Conservation (phyloP, 2,113 vertebrate species). For the Dryoscopus gambensis region DNA sequence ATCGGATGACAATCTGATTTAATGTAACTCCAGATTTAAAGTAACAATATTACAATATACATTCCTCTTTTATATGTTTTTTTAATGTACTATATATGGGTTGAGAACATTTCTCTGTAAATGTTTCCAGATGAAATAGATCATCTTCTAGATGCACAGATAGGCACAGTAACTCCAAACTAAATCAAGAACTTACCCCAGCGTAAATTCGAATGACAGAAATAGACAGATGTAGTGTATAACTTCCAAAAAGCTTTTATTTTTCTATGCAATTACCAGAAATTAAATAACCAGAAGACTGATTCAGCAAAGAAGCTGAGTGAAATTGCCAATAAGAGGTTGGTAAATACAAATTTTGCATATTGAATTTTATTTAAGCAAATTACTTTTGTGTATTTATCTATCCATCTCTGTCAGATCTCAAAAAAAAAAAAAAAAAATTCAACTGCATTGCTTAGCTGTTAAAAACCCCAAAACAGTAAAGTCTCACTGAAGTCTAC, state of each 20-base stretch:
- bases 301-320: background rate
- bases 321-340: background rate
- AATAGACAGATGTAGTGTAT: background rate
- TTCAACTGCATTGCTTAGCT: background rate
- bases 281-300: constrained; percentile 34
- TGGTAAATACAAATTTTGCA: constrained; percentile 17
- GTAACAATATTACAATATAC: constrained; percentile 32
- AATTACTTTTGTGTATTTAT: background rate
- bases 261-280: constrained; percentile 27
- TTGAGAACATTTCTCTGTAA: constrained; percentile 50
- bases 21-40: constrained; percentile 43
- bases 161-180: constrained; percentile 50
- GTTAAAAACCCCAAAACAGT: background rate
- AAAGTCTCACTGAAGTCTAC: background rate
- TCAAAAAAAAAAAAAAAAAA: background rate
- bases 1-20: constrained; percentile 53
- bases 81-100: constrained; percentile 29
- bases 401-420: background rate
- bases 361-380: constrained; percentile 11
- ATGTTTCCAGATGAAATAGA: constrained; percentile 62
- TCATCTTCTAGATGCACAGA: constrained; percentile 53
- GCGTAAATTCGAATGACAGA: background rate
- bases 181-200: constrained; percentile 23
- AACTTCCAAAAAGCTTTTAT: constrained; percentile 23
- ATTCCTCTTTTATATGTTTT: constrained; percentile 46